Evolutionary conservation across 2,113 vertebrate genomes (phyloP), one percentile per base, ranked within the genome.

Genomic region (Pithys albifrons): DNA sequence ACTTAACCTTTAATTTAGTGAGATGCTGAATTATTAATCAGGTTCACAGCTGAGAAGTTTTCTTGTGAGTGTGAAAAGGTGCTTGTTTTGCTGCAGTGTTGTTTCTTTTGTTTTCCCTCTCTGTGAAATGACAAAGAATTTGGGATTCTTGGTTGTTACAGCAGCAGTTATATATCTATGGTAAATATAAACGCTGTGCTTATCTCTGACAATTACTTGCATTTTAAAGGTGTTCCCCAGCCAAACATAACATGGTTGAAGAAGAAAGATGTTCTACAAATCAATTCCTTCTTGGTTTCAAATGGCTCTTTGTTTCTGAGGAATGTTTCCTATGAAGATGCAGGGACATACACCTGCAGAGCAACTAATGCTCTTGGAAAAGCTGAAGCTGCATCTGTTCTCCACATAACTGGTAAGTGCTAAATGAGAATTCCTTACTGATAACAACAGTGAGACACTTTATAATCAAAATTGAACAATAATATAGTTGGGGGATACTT

Each of bases 241-340:
- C 99, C 98, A 54, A 96, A 93, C 7, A 33, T 99, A 48, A 96
- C 84, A 1, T 99, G 99, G 99, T 91, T 96, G 92, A 98, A 97
- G 89, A 98, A 96, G 85, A 97, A 94, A 37, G 91, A 94, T n/a
- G 25, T 78, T 29, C 78, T 98, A 66, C 95, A 87, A 58, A 89
- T 75, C 22, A 94, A 43, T 82, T 75, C 97, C 62, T 85, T 95
- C 69, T 72, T 96, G 27, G 95, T 98, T 87, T 93, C 92, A 33
- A 98, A 98, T 64, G 98, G 98, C 43, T 98, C 98, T 66, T 93
- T 99, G 66, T 97, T 98, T 95, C 97, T 99, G 91, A 97, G 74
- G 78, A 99, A 98, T 19, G 86, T 98, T 91, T 98, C 98, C 28
- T 69, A 80, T 18, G 96, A 97, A 78, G 97, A 98, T 83, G 96